A percentile compares a stretch with the other conserved stretches of the same genome.
phyloP scores from a whole-genome alignment of 2,113 vertebrate species.

The Tapirus terrestris region DNA sequence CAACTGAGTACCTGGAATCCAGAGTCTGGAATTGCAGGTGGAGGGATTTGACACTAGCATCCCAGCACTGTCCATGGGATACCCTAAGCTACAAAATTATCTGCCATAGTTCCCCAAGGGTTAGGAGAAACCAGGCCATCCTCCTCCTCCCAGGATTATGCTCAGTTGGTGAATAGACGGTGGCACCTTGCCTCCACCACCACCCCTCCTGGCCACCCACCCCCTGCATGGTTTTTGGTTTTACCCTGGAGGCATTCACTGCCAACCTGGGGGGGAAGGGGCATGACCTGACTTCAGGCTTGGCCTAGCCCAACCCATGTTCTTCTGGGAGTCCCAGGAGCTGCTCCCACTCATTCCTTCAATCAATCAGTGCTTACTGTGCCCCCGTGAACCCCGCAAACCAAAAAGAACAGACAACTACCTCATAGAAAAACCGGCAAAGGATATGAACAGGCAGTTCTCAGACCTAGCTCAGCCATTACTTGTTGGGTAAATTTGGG shows the following conservation, averaged over 20 bases:
- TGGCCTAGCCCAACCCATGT: not conserved
- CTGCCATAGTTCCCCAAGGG: not conserved
- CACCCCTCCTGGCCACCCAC: not conserved
- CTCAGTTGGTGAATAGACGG: not conserved
- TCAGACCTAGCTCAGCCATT: not conserved
- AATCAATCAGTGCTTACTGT: not conserved
- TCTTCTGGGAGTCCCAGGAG: not conserved
- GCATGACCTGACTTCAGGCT: not conserved
- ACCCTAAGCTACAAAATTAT: not conserved
- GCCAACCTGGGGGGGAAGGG: not conserved
- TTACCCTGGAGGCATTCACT: not conserved
- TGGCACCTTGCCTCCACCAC: not conserved
- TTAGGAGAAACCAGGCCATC: not conserved
- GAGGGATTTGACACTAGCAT: not conserved
- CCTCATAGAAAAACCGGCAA: not conserved
- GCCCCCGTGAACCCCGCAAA: not conserved
- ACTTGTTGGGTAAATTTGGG: not conserved
- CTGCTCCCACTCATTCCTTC: not conserved
- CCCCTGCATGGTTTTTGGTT: not conserved
- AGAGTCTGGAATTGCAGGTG: not conserved
- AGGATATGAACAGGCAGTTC: not conserved
- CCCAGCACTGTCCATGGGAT: no score
- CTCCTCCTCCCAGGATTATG: not conserved
- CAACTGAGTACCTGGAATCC: not conserved
- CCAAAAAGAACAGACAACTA: not conserved